Base-by-base conservation (phyloP, 2,113 vertebrate species). In the Cephalopterus ornatus region DNA sequence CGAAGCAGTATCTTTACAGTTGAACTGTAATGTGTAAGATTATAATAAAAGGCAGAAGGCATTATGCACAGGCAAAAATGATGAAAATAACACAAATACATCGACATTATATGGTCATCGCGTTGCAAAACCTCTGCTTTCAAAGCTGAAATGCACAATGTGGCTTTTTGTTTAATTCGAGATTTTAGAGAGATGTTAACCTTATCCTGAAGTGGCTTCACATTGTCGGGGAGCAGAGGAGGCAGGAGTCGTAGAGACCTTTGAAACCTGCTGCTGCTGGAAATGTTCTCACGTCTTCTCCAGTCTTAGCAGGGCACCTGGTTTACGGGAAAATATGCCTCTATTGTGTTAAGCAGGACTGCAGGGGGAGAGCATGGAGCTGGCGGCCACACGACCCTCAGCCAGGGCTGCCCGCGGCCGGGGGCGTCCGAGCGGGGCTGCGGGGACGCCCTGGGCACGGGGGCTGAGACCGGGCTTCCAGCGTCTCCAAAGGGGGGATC, bases 1-100 rank as follows among this genome's bases (percentile, higher is more conserved):
- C 97, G 98, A 98, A 98, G 98, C 98, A 96, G 99, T 97, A 97
- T 98, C 98, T 98, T 97, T 98, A 95, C 97, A 98, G 98, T 98
- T 97, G 98, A 98, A 98, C 98, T 82, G 96, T 97, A 96, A 97
- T 93, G 97, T 98, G 96, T 63, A 94, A 97, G 96, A 97, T 98
- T 98, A 96, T 96, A 97, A 97, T 95, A 97, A 97, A 98, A 98
- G 71, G 93, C 97, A 95, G 75, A 93, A 96, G 96, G 96, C 97
- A 98, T 98, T 98, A 97, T 80, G 96, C 84, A 47, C 78, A 89
- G 95, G 77, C 93, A 70, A 81, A 96, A 93, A 96, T 70, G 89
- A 61, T 76, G 95, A 92, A 96, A 98, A 97, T 82, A 88, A 83
- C 88, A 93, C 86, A 95, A 85, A 83, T 89, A 44, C 72, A 75